Conservation (phyloP, 2,888 invertebrate species). For the Andrena bucephala region DNA sequence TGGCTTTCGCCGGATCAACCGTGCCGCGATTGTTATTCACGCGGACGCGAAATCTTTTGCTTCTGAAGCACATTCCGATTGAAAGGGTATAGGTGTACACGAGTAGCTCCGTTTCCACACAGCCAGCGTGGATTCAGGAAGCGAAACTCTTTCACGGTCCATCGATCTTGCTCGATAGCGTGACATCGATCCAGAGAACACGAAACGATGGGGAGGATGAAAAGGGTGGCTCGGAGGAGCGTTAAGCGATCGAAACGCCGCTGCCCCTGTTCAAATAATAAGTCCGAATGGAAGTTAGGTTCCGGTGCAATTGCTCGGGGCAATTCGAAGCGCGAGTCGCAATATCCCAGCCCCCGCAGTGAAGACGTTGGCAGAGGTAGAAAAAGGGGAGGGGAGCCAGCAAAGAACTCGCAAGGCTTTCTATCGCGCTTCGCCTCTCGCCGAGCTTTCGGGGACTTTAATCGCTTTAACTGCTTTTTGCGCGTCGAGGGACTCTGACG, state of each 20-base stretch:
- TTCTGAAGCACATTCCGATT: not conserved
- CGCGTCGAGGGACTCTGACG: constrained; percentile 63
- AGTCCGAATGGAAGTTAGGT: constrained; percentile 78
- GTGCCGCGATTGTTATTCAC: not conserved
- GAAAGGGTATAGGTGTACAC: too few species aligned
- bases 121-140: not conserved
- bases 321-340: constrained; percentile 71
- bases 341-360: constrained; percentile 61
- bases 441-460: constrained; percentile 74
- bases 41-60: too few species aligned
- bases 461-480: constrained; percentile 75
- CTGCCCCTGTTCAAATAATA: constrained; percentile 78
- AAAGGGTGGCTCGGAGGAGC: constrained; percentile 48
- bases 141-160: constrained; percentile 29
- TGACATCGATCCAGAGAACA: constrained; percentile 43
- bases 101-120: not conserved
- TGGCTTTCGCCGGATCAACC: constrained; percentile 4
- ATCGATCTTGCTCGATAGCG: constrained; percentile 59
- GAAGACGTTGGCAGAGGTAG: constrained; percentile 34
- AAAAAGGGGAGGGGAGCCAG: constrained; percentile 42
- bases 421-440: constrained; percentile 69
- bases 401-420: constrained; percentile 72
- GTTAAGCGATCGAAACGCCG: constrained; percentile 65
- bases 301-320: constrained; percentile 75
- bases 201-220: constrained; percentile 15